Percentiles rank a stretch among this genome's conserved stretches.
Conservation (phyloP, 1,140 invertebrate genomes). For the Helicoverpa zea region DNA sequence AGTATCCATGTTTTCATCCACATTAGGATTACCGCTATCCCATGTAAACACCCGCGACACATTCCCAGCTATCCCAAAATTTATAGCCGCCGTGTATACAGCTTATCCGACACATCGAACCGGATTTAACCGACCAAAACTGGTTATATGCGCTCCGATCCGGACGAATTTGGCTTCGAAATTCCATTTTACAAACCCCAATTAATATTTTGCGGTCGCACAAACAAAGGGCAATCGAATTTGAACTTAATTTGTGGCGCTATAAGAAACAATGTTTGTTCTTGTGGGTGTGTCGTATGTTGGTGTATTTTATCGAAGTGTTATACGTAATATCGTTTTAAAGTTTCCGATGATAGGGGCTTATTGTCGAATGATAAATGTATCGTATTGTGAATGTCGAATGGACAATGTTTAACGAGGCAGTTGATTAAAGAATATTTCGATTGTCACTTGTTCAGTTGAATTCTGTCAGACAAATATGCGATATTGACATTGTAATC, state of each 20-base stretch:
- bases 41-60: constrained; percentile 30
- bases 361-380: constrained; percentile 22
- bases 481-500: constrained; percentile 18
- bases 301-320: constrained; percentile 24
- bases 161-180: constrained; percentile 33
- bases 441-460: constrained; percentile 18
- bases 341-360: constrained; percentile 29
- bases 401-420: neutral
- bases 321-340: constrained; percentile 31
- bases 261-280: neutral
- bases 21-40: constrained; percentile 4
- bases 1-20: constrained; percentile 8
- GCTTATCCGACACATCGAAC: constrained; percentile 45
- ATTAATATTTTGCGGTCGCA: constrained; percentile 32
- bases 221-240: constrained; percentile 9
- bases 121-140: constrained; percentile 46
- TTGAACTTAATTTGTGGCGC: neutral
- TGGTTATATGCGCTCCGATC: constrained; percentile 37
- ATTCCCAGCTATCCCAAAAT: constrained; percentile 23
- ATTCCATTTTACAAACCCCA: constrained; percentile 33
- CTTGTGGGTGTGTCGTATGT: neutral
- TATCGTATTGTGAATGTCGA: neutral
- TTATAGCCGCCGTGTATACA: constrained; percentile 36
- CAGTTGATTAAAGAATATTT: constrained; percentile 28
- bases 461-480: neutral